Percentiles rank a stretch among this genome's conserved stretches.
Evolutionary conservation across 1,140 invertebrate genomes (phyloP).

Genomic region (Drosophila kikkawai): DNA sequence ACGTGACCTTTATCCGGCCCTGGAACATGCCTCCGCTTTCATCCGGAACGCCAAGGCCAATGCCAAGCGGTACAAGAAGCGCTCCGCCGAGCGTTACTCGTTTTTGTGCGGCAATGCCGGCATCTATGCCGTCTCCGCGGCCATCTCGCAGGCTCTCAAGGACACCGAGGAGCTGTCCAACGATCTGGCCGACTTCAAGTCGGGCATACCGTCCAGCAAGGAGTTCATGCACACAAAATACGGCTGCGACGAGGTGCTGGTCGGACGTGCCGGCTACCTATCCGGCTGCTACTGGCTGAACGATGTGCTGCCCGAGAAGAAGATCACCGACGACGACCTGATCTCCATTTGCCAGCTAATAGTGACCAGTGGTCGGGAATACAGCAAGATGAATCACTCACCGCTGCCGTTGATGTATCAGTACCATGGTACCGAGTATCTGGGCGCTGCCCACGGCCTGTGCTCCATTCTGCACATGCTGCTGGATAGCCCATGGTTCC

Average conservation of each 20-base stretch:
- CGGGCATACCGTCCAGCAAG: conserved; percentile 84
- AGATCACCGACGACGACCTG: conserved; percentile 86
- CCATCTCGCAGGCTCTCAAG: conserved; percentile 75
- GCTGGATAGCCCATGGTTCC: conserved; percentile 85
- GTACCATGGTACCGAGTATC: conserved; percentile 94
- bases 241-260: conserved; percentile 93
- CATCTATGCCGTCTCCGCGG: conserved; percentile 87
- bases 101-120: conserved; percentile 89
- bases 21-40: conserved; percentile 85
- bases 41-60: conserved; percentile 85
- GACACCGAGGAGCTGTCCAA: conserved; percentile 85
- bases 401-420: conserved; percentile 92
- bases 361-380: conserved; percentile 89
- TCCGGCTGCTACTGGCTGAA: conserved; percentile 91
- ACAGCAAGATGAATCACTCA: conserved; percentile 87
- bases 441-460: conserved; percentile 93
- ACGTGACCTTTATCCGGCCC: conserved; percentile 71
- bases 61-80: conserved; percentile 77
- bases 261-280: conserved; percentile 92
- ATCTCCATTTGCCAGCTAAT: conserved; percentile 89
- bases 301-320: conserved; percentile 86
- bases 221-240: conserved; percentile 86
- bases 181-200: conserved; percentile 85
- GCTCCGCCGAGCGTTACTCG: conserved; percentile 83
- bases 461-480: conserved; percentile 88